phyloP scores from a whole-genome alignment of 2,113 vertebrate genomes.

The Cranoglanis bouderius region DNA sequence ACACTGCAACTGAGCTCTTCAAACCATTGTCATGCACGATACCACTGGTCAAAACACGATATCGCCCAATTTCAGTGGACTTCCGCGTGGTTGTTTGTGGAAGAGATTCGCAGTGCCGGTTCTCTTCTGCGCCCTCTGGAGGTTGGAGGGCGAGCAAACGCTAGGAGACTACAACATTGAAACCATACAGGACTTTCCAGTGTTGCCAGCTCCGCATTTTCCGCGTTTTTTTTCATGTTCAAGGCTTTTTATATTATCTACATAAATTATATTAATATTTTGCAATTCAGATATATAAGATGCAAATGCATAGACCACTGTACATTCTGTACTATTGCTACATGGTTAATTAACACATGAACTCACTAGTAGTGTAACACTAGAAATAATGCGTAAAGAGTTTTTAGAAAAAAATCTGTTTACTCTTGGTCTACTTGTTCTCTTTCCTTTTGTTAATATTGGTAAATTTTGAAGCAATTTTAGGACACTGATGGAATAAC shows the following conservation, averaged over 20 bases:
- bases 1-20: not conserved
- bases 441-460: not conserved
- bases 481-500: not conserved
- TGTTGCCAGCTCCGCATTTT: not conserved
- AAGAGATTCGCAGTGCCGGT: too few relatives aligned
- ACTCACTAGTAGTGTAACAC: not conserved
- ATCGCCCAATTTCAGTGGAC: too few relatives aligned
- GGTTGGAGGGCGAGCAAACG: not conserved
- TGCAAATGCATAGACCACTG: not conserved
- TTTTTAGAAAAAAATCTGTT: too few relatives aligned
- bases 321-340: not conserved
- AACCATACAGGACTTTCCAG: not conserved
- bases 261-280: not conserved
- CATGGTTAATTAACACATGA: too few relatives aligned
- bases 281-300: not conserved
- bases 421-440: not conserved
- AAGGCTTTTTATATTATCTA: not conserved
- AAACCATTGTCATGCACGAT: not conserved
- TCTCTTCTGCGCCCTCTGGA: not conserved
- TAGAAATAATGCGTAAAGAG: too few relatives aligned
- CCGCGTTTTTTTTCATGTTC: not conserved
- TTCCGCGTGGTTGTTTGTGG: conserved; percentile 6
- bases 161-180: not conserved
- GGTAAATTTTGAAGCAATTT: not conserved
- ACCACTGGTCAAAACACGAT: not conserved